A percentile compares a stretch with the other conserved stretches of the same genome.
Evolutionary conservation across 2,797 vertebrate species (phyloP).

Genomic region (Myioborus miniatus): DNA sequence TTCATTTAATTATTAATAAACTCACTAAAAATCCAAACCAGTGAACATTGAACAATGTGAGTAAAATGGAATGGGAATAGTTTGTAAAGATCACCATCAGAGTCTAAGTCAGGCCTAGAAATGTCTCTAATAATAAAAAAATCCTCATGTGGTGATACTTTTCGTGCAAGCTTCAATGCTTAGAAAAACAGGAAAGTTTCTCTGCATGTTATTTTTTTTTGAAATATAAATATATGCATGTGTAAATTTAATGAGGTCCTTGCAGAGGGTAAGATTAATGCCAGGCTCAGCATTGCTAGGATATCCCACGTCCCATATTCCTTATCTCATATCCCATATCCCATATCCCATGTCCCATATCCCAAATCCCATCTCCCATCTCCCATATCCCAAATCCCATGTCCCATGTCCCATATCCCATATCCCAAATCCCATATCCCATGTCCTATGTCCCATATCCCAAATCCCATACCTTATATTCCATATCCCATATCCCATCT

Average conservation of each 20-base stretch:
- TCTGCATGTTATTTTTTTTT: not conserved
- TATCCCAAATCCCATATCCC: too few species aligned
- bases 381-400: too few species aligned
- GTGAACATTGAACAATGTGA: not conserved
- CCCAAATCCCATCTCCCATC: too few species aligned
- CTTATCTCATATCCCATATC: accelerated
- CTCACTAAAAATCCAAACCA: not conserved
- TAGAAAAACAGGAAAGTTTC: slow-evolving; percentile 58
- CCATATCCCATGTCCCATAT: too few species aligned
- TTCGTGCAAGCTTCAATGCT: slow-evolving; percentile 16
- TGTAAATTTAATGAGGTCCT: not conserved
- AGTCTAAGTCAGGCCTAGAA: not conserved
- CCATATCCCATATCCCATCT: not conserved
- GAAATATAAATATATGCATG: not conserved
- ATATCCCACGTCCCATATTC: too few species aligned
- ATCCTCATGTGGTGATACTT: not conserved
- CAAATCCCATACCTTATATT: not conserved
- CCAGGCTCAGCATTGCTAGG: not conserved
- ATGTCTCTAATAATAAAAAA: not conserved
- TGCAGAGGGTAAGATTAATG: not conserved
- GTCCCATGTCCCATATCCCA: too few species aligned
- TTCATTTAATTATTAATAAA: not conserved
- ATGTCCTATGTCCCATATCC: too few species aligned
- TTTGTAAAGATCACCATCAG: not conserved
- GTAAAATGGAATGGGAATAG: not conserved